These are phyloP conservation scores for Acomys russatus DNA, from an alignment of 2,797 vertebrate species.

Conservation along the genomic window DNA sequence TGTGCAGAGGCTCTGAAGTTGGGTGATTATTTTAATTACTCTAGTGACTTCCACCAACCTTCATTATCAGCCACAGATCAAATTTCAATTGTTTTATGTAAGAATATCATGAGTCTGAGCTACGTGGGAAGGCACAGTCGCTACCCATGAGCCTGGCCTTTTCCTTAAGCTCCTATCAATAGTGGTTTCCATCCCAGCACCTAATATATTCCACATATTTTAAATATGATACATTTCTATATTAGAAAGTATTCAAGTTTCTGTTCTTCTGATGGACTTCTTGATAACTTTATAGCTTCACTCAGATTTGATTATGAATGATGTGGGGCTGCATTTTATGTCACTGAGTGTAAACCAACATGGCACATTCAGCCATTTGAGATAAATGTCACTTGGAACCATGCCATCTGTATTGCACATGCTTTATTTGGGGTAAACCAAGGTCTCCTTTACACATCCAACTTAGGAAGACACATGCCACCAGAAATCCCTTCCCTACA, in stretches of 20 bases:
- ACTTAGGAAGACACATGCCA: constrained; percentile 75
- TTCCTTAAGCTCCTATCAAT: constrained; percentile 13
- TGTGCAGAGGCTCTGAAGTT: constrained; percentile 67
- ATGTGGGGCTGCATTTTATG: constrained; percentile 33
- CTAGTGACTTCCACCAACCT: constrained; percentile 78
- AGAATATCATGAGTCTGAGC: constrained; percentile 50
- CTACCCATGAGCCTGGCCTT: constrained; percentile 29
- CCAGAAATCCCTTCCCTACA: constrained; percentile 73
- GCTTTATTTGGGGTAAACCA: constrained; percentile 77
- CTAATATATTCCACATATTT: constrained; percentile 56
- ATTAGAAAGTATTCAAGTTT: constrained; percentile 10
- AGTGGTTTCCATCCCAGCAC: background rate
- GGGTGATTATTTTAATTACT: constrained; percentile 84
- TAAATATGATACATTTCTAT: constrained; percentile 22
- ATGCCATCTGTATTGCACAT: background rate
- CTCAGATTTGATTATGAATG: constrained; percentile 32
- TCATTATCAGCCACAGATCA: constrained; percentile 81
- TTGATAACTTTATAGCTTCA: constrained; percentile 37
- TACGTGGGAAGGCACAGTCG: constrained; percentile 39
- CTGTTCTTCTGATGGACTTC: constrained; percentile 22
- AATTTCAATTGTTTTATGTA: constrained; percentile 72
- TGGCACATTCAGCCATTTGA: constrained; percentile 62
- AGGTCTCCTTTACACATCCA: constrained; percentile 74
- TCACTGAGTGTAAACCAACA: constrained; percentile 40
- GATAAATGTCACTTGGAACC: constrained; percentile 58